Base-by-base conservation (phyloP, 2,797 vertebrate genomes). In the Cryptoprocta ferox region DNA sequence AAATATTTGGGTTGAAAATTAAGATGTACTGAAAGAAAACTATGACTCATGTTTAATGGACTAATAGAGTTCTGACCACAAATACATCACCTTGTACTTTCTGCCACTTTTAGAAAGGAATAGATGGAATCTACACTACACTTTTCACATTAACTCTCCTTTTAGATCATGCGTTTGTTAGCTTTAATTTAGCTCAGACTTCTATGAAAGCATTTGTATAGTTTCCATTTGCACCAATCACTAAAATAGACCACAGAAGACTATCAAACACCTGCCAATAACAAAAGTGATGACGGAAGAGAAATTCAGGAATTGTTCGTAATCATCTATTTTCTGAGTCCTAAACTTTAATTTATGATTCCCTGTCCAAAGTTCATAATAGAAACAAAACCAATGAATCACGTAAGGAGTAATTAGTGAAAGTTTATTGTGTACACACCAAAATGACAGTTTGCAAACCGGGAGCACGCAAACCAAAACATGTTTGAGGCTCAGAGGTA, bases 1-100 rank as follows among this genome's bases (percentile, higher is more conserved):
- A 98, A 98, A 94, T 94, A 95, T 56, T 37, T 94, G 96, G 32
- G 2, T 91, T 97, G 71, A 96, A 97, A 98, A 98, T 91, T 66
- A 98, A 97, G 89, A 94, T 80, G 2, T 94, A n/a, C 70, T 96
- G 81, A 94, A 94, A 97, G 71, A 85, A 90, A 97, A 73, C 30
- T 63, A 37, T 97, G 95, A 94, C 7, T 98, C 9, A 2, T 61
- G 3, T 97, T 93, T 97, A 97, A 96, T 87, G 79, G 56, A 97
- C 92, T 84, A 96, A 93, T 73, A 53, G 5, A 89, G 30, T 83
- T 95, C 14, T 45, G 45, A 83, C 50, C 94, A 81, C 26, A 71
- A 28, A 84, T 56, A 11, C 13, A 13, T 94, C 70, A 86, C 28
- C 35, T 75, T 80, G 12, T 56, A 2, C 0, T 88, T 96, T 79